Conservation (phyloP, 2,797 vertebrate genomes). For the Cyclura pinguis region DNA sequence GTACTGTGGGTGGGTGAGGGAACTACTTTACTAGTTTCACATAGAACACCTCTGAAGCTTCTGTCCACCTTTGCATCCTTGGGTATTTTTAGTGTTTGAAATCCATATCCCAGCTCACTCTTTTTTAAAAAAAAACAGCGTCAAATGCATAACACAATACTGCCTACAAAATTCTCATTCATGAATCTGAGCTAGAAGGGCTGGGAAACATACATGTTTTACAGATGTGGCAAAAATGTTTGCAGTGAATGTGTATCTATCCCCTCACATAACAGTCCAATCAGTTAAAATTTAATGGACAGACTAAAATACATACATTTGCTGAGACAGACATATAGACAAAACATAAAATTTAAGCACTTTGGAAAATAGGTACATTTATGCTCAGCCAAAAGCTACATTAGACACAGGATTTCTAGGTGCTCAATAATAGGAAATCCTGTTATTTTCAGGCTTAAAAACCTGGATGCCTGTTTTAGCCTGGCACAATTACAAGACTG, state of each 20-base stretch:
- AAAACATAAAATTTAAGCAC: constrained; percentile 33
- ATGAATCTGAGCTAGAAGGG: neutral
- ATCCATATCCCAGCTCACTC: no score
- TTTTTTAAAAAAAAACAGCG: neutral
- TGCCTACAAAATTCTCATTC: neutral
- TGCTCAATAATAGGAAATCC: constrained; percentile 6
- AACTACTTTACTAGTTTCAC: neutral
- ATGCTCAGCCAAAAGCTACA: constrained; percentile 55
- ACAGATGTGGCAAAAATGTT: constrained; percentile 35
- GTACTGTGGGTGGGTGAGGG: neutral
- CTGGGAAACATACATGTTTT: constrained; percentile 3
- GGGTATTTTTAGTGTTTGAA: neutral
- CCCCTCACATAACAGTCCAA: constrained; percentile 1
- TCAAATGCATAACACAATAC: neutral
- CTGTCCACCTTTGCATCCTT: neutral
- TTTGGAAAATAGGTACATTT: constrained; percentile 52
- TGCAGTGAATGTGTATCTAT: neutral
- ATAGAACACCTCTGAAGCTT: neutral
- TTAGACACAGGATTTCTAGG: constrained; percentile 37
- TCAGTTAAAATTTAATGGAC: constrained; percentile 41
- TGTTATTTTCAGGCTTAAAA: constrained; percentile 61
- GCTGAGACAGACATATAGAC: neutral
- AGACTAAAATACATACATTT: constrained; percentile 1
- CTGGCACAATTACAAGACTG: constrained; percentile 64
- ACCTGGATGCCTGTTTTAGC: constrained; percentile 54